These are phyloP conservation scores for Morpho achilles DNA, from an alignment of 2,888 invertebrate species.

Conservation along the genomic window DNA sequence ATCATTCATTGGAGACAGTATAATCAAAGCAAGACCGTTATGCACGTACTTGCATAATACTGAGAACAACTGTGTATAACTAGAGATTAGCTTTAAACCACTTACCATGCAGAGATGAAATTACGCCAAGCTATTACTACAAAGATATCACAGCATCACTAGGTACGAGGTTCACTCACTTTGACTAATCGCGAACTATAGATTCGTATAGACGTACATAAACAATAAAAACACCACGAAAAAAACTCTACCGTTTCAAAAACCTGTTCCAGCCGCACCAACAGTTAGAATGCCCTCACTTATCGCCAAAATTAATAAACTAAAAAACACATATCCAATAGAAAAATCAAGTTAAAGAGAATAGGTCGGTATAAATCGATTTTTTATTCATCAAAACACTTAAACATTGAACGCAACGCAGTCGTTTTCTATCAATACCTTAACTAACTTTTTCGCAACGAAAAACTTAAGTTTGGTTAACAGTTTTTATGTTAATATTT, in stretches of 20 bases:
- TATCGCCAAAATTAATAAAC: constrained; percentile 62
- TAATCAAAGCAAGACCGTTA: constrained; percentile 14
- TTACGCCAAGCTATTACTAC: constrained; percentile 18
- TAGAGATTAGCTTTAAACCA: constrained; percentile 21
- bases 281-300: constrained; percentile 52
- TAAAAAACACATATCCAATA: constrained; percentile 44
- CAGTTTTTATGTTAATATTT: constrained; percentile 26
- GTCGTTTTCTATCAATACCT: constrained; percentile 17
- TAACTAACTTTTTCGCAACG: constrained; percentile 41
- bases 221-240: constrained; percentile 52
- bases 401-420: constrained; percentile 30
- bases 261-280: constrained; percentile 59
- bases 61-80: constrained; percentile 20
- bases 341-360: constrained; percentile 53
- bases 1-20: constrained; percentile 8
- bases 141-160: constrained; percentile 26
- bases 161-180: constrained; percentile 21
- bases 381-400: constrained; percentile 40
- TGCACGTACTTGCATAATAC: constrained; percentile 29
- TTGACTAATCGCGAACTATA: constrained; percentile 21
- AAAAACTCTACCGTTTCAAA: constrained; percentile 57
- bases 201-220: constrained; percentile 32
- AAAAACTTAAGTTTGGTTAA: constrained; percentile 49
- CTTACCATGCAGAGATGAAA: constrained; percentile 32
- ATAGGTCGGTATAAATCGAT: constrained; percentile 57